Evolutionary conservation across 2,888 invertebrate species (phyloP).

Genomic region (Tetramorium bicarinatum): DNA sequence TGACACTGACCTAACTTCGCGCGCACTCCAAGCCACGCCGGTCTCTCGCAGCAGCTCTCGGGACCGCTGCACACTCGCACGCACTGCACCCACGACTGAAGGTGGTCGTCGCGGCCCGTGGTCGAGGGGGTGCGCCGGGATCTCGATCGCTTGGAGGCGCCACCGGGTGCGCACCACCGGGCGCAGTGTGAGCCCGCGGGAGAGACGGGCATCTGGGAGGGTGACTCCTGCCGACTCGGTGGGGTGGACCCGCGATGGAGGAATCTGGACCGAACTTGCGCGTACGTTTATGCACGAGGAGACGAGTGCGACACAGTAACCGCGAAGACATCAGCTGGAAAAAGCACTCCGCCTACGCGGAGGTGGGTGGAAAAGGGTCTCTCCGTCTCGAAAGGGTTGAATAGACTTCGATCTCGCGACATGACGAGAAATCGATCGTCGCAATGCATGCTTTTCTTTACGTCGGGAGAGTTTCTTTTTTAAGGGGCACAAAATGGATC

Average conservation of each 20-base stretch:
- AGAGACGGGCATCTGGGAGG: constrained; percentile 48
- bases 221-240: constrained; percentile 26
- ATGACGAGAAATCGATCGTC: constrained; percentile 4
- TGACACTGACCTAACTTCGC: constrained; percentile 80
- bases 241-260: constrained; percentile 30
- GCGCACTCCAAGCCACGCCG: constrained; percentile 79
- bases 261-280: constrained; percentile 73
- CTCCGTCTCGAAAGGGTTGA: not conserved
- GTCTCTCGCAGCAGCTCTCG: constrained; percentile 77
- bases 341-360: not conserved
- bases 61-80: constrained; percentile 83
- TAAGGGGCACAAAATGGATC: not conserved
- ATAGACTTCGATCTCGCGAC: not conserved
- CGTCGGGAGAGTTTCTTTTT: not conserved
- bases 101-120: constrained; percentile 55
- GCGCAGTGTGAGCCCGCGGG: constrained; percentile 50
- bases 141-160: constrained; percentile 76
- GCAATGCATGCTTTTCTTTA: not conserved
- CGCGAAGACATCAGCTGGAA: constrained; percentile 16
- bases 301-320: constrained; percentile 27
- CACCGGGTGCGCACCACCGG: constrained; percentile 65
- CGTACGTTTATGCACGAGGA: constrained; percentile 61
- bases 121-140: constrained; percentile 64
- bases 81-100: constrained; percentile 83
- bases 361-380: not conserved